Conservation (phyloP, 2,113 vertebrate species). For the Aix galericulata region DNA sequence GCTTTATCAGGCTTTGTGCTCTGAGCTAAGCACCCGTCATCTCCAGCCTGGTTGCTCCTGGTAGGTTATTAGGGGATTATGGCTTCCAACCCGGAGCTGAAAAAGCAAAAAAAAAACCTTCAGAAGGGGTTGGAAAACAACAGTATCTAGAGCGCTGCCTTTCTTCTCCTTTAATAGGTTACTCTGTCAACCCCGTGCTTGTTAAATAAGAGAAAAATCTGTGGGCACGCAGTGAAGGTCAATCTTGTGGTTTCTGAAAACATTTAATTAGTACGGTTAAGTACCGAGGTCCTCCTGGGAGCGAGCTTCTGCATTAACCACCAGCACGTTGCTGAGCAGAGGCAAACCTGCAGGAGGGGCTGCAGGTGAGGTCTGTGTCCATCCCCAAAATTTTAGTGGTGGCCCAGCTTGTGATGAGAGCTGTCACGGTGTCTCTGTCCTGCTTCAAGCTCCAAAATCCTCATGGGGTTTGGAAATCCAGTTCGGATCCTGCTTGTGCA, state of each 20-base stretch:
- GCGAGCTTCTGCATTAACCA: background rate
- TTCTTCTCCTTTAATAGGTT: conserved; percentile 32
- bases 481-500: background rate
- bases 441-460: background rate
- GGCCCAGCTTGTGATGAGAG: background rate
- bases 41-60: background rate
- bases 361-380: background rate
- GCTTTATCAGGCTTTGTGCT: background rate
- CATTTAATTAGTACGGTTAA: conserved; percentile 45
- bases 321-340: background rate
- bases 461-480: rapidly evolving
- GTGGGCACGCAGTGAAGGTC: conserved; percentile 62
- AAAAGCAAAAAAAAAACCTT: conserved; percentile 18
- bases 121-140: conserved; percentile 10
- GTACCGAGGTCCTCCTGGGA: conserved; percentile 5
- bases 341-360: background rate
- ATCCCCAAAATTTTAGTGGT: rapidly evolving
- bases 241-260: conserved; percentile 59
- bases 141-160: background rate
- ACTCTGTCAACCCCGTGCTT: conserved; percentile 27
- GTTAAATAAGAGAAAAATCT: conserved; percentile 54
- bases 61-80: background rate
- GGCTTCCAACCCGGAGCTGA: background rate
- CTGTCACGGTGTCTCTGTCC: background rate
- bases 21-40: background rate